phyloP scores from a whole-genome alignment of 2,888 invertebrate genomes.

The Acleris sparsana region DNA sequence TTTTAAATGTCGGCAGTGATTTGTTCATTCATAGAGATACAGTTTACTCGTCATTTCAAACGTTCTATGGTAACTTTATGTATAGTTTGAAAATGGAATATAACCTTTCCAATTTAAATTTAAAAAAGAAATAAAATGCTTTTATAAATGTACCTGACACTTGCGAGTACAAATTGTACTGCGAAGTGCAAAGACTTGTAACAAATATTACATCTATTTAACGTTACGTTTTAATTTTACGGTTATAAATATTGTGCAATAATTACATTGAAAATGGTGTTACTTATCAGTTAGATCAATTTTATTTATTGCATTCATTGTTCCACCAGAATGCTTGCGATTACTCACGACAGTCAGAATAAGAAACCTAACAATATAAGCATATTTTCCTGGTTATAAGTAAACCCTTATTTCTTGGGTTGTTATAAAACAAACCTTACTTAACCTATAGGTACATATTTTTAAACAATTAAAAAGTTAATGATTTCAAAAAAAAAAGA shows the following conservation, averaged over 20 bases:
- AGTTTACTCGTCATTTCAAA: constrained; percentile 35
- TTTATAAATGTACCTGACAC: not conserved
- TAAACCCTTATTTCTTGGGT: too few species aligned
- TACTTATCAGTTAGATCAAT: constrained; percentile 41
- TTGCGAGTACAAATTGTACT: not conserved
- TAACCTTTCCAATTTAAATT: not conserved
- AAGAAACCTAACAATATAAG: not conserved
- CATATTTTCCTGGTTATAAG: too few species aligned
- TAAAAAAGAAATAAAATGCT: not conserved
- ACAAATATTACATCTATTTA: constrained; percentile 58
- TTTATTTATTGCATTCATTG: constrained; percentile 45
- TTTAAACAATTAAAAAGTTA: too few species aligned
- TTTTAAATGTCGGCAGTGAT: constrained; percentile 41
- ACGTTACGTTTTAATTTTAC: constrained; percentile 52
- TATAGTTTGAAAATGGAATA: constrained; percentile 36
- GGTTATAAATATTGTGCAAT: constrained; percentile 76
- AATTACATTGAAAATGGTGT: constrained; percentile 72
- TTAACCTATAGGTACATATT: too few species aligned
- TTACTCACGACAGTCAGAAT: constrained; percentile 17
- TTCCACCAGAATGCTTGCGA: constrained; percentile 17
- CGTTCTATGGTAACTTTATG: constrained; percentile 50
- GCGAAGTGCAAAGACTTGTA: constrained; percentile 43
- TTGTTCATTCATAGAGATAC: constrained; percentile 5
- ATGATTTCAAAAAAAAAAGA: too few species aligned
- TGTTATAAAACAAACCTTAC: too few species aligned